Evolutionary conservation across 2,888 invertebrate genomes (phyloP), one percentile per base, ranked within the genome.

Genomic region (Agrotis clavis): DNA sequence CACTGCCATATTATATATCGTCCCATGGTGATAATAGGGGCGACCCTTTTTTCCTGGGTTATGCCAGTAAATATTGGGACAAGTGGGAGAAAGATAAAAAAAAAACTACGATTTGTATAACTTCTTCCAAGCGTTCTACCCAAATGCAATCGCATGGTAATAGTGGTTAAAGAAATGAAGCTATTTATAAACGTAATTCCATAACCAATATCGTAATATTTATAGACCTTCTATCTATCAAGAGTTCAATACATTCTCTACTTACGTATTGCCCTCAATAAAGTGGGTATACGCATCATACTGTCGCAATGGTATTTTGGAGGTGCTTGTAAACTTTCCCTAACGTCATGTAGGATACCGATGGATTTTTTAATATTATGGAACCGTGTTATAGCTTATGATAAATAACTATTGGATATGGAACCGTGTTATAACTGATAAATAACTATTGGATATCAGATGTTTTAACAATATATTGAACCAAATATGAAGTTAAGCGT

Each of bases 271-370:
- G 45, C 48, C 59, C 11, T 67, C 62, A 70, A 67, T 47, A 45
- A 59, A n/a, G 59, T 71, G 53, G 57, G 67, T 69, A 53, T 30
- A 6, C 61, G 41, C 59, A 30, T 72, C 53, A 25, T 41, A n/a
- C 47, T 82, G 69, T 77, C 69, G 85, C 71, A 83, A 85, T 63
- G 35, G 53, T 59, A 68, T 59, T 65, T 62, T 69, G 56, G 57
- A 66, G 48, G 56, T 16, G 66, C 47, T 41, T 59, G 60, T 13
- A 48, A 74, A 68, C 76, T 81, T 85, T 78, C 74, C 21, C 74
- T 68, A 78, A 83, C 76, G 73, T 76, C 76, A 78, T 47, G 47
- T 19, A 51, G 48, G 60, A 54, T 47, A 35, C 53, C 69, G 54
- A 74, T 56, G 11, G 30, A 47, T 71, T 68, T 25, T 21, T 60